Base-by-base conservation (phyloP, 2,113 vertebrate genomes). In the Malurus alboscapulatus region DNA sequence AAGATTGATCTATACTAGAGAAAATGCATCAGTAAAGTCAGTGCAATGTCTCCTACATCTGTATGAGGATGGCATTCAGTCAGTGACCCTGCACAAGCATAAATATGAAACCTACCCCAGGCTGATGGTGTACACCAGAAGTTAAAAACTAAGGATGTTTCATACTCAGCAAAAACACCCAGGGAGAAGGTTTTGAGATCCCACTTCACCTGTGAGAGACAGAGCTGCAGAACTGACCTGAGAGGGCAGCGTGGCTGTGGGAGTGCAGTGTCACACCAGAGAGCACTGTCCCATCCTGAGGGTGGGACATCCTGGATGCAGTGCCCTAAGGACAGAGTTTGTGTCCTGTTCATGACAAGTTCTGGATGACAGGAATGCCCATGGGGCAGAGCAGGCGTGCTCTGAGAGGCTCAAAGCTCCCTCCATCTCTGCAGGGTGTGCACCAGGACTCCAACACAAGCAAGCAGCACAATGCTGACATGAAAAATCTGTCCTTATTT, bases 241-340 rank as follows among this genome's bases (percentile, higher is more conserved):
- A 6, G 7, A 9, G 34, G 10, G 8, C 16, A 12, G 5, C 4
- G 34, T 16, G 57, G 12, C 36, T 71, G 36, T 48, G 26, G 15
- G 25, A 63, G 8, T 9, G 22, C 0, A 0, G 9, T 30, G 62
- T 30, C 68, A 19, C 26, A 7, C 6, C 6, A 5, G 14, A 1
- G 12, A 58, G n/a, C 57, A 21, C 30, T 20, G 21, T 30, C 34
- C 32, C 18, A 4, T 24, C 47, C 14, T 9, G 22, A 67, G n/a
- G 14, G 6, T n/a, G 36, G 12, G 16, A 59, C 15, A 9, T 9
- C 20, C 65, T 15, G 27, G 34, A 7, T 36, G 36, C 10, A 73
- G 14, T 4, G 0, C 4, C 11, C 16, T 14, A 30, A 16, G 13
- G 50, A 14, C 12, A 51, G 27, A 58, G 6, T 8, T 47, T 45